Evolutionary conservation across 2,888 invertebrate species (phyloP).

Genomic region (Rhamnusium bicolor): DNA sequence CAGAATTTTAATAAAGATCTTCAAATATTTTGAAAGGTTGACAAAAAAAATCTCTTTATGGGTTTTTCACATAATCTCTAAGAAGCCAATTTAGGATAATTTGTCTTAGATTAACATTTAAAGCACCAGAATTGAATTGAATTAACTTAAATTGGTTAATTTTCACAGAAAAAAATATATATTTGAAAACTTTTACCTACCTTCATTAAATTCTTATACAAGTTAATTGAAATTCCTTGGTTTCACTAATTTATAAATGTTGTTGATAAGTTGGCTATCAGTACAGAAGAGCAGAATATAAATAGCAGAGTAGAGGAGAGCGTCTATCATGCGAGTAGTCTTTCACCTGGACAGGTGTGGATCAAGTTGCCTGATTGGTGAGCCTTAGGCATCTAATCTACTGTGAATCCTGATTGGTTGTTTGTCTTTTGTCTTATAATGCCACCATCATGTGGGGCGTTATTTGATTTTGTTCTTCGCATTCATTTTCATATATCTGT

Average conservation of each 20-base stretch:
- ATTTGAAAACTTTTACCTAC: background rate
- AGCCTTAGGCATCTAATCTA: conserved; percentile 60
- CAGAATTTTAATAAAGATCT: too few species aligned
- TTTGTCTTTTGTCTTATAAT: conserved; percentile 64
- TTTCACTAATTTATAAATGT: conserved; percentile 9
- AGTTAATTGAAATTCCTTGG: background rate
- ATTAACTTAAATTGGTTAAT: too few species aligned
- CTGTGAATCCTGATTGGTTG: conserved; percentile 61
- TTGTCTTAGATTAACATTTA: too few species aligned
- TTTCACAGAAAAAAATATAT: too few species aligned
- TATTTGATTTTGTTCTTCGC: conserved; percentile 9
- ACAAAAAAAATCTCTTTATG: too few species aligned
- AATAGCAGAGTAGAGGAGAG: background rate
- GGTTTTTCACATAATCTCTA: too few species aligned
- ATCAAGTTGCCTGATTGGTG: conserved; percentile 64
- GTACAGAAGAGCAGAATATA: background rate
- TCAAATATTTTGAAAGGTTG: too few species aligned
- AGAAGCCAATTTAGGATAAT: too few species aligned
- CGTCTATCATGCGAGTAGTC: conserved; percentile 30
- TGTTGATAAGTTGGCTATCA: background rate
- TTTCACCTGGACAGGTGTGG: conserved; percentile 60
- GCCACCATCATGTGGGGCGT: conserved; percentile 66
- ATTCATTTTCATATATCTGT: background rate
- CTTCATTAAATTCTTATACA: background rate
- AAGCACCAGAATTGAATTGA: too few species aligned